These are phyloP conservation scores for Drosophila maculinotata DNA, from an alignment of 2,888 invertebrate species.

Conservation along the genomic window DNA sequence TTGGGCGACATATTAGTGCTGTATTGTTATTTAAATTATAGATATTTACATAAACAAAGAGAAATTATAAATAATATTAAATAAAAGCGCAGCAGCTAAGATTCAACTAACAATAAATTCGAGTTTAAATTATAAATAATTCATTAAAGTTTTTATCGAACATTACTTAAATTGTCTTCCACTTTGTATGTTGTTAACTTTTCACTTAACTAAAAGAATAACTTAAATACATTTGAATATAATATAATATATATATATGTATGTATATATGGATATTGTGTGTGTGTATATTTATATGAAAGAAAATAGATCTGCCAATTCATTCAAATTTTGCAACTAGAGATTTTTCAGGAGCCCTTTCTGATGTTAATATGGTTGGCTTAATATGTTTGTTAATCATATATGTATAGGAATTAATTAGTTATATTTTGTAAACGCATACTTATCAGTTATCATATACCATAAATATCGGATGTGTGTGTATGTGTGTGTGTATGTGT, in stretches of 20 bases:
- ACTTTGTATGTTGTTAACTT: slow-evolving; percentile 25
- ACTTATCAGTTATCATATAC: slow-evolving; percentile 41
- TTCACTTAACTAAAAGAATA: slow-evolving; percentile 43
- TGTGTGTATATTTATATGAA: too few species aligned
- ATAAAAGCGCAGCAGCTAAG: slow-evolving; percentile 44
- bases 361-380: too few species aligned
- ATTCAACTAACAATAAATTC: slow-evolving; percentile 68
- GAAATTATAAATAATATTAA: slow-evolving; percentile 69
- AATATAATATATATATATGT: slow-evolving; percentile 9
- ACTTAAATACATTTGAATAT: slow-evolving; percentile 29
- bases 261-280: too few species aligned
- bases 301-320: slow-evolving; percentile 48
- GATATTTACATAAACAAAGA: slow-evolving; percentile 71
- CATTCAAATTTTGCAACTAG: slow-evolving; percentile 41
- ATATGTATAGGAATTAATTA: slow-evolving; percentile 34
- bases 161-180: slow-evolving; percentile 58
- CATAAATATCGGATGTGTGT: not conserved
- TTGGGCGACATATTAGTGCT: slow-evolving; percentile 69
- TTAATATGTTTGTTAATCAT: slow-evolving; percentile 33
- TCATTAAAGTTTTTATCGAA: slow-evolving; percentile 41
- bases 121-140: slow-evolving; percentile 66
- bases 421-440: slow-evolving; percentile 43
- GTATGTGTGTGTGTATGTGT: slow-evolving; percentile 17
- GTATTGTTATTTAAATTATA: slow-evolving; percentile 60
- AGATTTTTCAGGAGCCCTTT: slow-evolving; percentile 26